Evolutionary conservation across 2,888 invertebrate genomes (phyloP).

Genomic region (Aethes cnicana): DNA sequence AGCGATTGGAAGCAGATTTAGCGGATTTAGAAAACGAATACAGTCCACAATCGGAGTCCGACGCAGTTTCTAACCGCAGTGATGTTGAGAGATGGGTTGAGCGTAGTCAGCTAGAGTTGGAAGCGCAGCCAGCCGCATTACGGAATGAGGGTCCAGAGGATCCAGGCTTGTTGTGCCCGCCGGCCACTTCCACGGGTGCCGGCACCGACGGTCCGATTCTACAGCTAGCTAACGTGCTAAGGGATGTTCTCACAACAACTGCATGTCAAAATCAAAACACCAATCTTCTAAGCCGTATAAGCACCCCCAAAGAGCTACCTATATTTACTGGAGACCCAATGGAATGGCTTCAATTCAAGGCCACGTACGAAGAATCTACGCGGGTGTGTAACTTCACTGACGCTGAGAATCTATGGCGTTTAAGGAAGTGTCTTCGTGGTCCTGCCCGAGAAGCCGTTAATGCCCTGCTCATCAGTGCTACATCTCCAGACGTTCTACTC

Average conservation of each 20-base stretch:
- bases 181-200: constrained; percentile 6
- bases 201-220: constrained; percentile 24
- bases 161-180: constrained; percentile 8
- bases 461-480: neutral
- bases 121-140: neutral
- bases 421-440: neutral
- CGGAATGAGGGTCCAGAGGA: no score
- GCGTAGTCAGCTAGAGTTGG: constrained; percentile 17
- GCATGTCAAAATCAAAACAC: neutral
- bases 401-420: neutral
- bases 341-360: neutral
- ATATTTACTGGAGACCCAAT: constrained; percentile 1
- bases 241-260: constrained; percentile 17
- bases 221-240: constrained; percentile 15
- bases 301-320: constrained; percentile 6
- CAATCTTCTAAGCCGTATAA: constrained; percentile 1
- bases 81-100: constrained; percentile 25
- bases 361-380: neutral
- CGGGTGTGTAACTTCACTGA: neutral
- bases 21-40: constrained; percentile 23
- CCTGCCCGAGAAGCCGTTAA: neutral
- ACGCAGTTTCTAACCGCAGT: neutral
- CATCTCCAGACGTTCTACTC: neutral
- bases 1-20: constrained; percentile 15
- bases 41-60: constrained; percentile 14